These are phyloP conservation scores for Sapayoa aenigma DNA, from an alignment of 2,113 vertebrate species.

Conservation along the genomic window DNA sequence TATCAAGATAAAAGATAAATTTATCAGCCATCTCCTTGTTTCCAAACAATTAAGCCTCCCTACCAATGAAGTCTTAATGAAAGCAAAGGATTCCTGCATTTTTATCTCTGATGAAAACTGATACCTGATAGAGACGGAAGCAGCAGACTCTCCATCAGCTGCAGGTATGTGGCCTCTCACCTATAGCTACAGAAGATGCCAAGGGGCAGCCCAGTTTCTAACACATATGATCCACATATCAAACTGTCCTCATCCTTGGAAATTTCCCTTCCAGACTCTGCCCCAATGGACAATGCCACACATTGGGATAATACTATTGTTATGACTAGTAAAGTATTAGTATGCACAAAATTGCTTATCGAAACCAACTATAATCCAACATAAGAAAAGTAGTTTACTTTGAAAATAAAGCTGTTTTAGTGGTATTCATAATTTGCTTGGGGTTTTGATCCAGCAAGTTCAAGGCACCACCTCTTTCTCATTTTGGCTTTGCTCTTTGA, in stretches of 20 bases:
- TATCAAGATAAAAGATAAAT: too few species aligned
- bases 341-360: neutral
- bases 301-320: neutral
- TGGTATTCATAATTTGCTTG: neutral
- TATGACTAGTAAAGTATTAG: neutral
- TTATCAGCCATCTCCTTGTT: neutral
- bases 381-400: neutral
- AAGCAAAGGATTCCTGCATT: neutral
- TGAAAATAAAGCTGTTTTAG: neutral
- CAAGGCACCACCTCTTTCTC: neutral
- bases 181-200: neutral
- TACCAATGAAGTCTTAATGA: neutral
- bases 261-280: neutral
- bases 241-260: neutral
- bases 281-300: neutral
- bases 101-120: neutral
- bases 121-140: neutral
- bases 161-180: neutral
- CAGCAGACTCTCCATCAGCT: neutral
- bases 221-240: accelerated
- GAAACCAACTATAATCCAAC: neutral
- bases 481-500: neutral
- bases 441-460: neutral
- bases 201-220: neutral
- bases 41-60: neutral